Evolutionary conservation across 2,888 invertebrate genomes (phyloP), one percentile per base, ranked within the genome.

Genomic region (Lithophane semibrunnea): DNA sequence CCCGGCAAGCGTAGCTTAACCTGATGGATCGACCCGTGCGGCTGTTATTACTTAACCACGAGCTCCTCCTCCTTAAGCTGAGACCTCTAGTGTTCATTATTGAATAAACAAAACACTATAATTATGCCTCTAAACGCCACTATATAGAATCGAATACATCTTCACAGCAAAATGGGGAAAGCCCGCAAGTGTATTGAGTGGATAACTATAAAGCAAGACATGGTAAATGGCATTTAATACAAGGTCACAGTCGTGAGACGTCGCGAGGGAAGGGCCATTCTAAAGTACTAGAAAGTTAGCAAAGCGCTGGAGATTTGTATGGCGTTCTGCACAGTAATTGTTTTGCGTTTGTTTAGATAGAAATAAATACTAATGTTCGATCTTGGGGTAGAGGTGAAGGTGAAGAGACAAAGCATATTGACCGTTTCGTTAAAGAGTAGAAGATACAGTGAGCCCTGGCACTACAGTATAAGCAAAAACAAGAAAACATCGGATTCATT

Each of bases 201-300:
- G 61, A 75, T 77, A 67, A 60, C 69, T 71, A 74, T 79, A 68
- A 58, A 80, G 71, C 64, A 86, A 63, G 49, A 75, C 66, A 77
- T 75, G 60, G 75, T 79, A 86, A 83, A 81, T 71, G 79, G 76
- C 77, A 77, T 82, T 84, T 82, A 86, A 84, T 78, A 79, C 85
- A 87, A 87, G 84, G 78, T 80, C 84, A 75, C 76, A 82, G 75
- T 87, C 87, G 87, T 87, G 88, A 88, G 68, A 49, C 69, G 70
- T 77, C 29, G 58, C 61, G 3, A 69, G 73, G 72, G 69, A 87
- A 86, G 85, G 88, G 88, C 87, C 67, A 65, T 64, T 67, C 69
- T 68, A 60, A 71, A 77, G 79, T 61, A 74, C 88, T 84, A 82
- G 88, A 88, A 87, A 87, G 88, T 84, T 71, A 44, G 47, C 29